Evolutionary conservation across 2,113 vertebrate species (phyloP).

Genomic region (Struthidea cinerea): DNA sequence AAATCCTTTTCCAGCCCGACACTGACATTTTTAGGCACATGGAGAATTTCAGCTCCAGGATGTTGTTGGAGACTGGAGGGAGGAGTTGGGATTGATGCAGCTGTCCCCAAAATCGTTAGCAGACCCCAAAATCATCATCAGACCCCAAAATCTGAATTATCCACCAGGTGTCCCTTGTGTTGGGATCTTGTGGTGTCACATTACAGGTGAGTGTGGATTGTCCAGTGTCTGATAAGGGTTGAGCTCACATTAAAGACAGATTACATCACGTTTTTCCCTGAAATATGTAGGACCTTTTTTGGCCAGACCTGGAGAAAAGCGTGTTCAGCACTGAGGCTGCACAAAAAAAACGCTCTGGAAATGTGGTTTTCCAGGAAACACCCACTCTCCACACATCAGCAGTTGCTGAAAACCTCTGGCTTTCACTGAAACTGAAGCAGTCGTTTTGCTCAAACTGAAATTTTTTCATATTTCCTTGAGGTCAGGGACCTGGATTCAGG

Average conservation of each 20-base stretch:
- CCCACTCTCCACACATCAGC: not conserved
- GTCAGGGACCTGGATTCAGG: fast-evolving
- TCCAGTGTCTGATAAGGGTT: not conserved
- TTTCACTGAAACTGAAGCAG: not conserved
- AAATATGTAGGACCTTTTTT: not conserved
- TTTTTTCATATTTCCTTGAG: not conserved
- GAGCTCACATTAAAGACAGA: not conserved
- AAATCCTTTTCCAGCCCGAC: not conserved
- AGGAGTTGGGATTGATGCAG: not conserved
- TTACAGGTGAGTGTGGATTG: not conserved
- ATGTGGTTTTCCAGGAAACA: not conserved
- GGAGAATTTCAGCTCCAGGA: not conserved
- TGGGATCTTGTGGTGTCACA: not conserved
- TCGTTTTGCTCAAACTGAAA: not conserved
- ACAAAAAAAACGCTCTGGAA: not conserved
- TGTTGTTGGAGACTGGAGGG: fast-evolving
- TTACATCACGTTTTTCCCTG: not conserved
- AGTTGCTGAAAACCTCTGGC: not conserved
- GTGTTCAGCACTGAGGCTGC: not conserved
- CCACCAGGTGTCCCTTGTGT: not conserved
- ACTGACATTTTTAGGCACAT: fast-evolving
- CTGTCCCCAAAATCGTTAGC: not conserved
- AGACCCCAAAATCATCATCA: not conserved
- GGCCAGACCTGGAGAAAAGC: not conserved
- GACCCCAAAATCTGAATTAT: not conserved